A percentile compares a stretch with the other conserved stretches of the same genome.
Conservation (phyloP, 2,113 vertebrate genomes). For the Gymnocephalus cernua region DNA sequence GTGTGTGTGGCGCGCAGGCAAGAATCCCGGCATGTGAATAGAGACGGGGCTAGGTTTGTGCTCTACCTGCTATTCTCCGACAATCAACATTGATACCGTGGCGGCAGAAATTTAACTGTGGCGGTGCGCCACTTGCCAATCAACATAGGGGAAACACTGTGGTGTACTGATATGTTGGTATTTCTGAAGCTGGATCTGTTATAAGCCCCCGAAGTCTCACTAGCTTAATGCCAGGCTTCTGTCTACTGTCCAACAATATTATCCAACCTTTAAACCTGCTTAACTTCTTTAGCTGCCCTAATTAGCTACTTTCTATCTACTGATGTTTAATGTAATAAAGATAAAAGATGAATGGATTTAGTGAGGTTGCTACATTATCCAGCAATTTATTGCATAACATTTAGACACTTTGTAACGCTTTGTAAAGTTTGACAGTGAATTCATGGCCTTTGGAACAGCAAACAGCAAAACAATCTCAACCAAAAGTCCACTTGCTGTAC, state of each 20-base stretch:
- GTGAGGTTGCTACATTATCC: background rate
- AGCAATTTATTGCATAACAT: background rate
- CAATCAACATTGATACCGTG: no score
- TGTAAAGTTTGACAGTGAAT: background rate
- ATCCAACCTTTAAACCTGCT: background rate
- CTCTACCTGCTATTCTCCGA: no score
- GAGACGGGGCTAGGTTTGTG: no score
- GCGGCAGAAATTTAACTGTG: no score
- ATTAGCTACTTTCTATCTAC: background rate
- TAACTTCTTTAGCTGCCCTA: background rate
- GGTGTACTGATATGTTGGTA: conserved; percentile 20
- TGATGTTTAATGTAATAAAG: background rate
- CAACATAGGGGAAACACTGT: no score
- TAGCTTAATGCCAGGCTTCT: conserved; percentile 9
- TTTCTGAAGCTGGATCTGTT: conserved; percentile 31
- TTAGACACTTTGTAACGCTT: background rate
- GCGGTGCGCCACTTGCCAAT: no score
- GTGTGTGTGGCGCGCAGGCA: no score
- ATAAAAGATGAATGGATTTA: background rate
- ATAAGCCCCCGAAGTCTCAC: conserved; percentile 21
- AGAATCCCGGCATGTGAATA: no score
- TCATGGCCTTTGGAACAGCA: background rate
- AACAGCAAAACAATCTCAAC: background rate
- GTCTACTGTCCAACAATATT: background rate
- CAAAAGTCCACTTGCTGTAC: background rate